Conservation (phyloP, 2,113 vertebrate species). For the Myotis lucifugus region DNA sequence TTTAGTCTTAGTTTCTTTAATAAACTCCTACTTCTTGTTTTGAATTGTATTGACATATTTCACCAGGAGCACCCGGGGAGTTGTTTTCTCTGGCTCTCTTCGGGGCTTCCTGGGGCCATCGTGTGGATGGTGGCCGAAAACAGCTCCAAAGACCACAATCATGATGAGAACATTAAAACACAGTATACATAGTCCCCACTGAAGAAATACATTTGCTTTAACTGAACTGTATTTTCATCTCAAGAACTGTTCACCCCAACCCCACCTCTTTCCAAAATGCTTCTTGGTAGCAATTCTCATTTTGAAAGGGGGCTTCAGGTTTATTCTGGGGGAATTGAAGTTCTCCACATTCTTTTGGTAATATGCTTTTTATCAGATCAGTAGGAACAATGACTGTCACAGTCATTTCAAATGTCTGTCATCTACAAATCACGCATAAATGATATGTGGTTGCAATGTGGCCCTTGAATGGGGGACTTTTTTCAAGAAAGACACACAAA, state of each 20-base stretch:
- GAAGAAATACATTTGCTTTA: constrained; percentile 63
- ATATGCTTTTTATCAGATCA: constrained; percentile 54
- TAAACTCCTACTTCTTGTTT: constrained; percentile 66
- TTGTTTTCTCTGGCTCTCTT: constrained; percentile 57
- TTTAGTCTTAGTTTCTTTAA: constrained; percentile 72
- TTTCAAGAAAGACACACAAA: constrained; percentile 40
- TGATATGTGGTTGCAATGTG: constrained; percentile 4
- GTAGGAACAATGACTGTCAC: constrained; percentile 56
- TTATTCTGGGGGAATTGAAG: constrained; percentile 26
- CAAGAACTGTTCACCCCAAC: not conserved
- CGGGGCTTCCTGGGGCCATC: constrained; percentile 69
- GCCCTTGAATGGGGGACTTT: constrained; percentile 47
- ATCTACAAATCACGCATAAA: constrained; percentile 58
- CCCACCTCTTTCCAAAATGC: not conserved
- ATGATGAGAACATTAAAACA: constrained; percentile 73
- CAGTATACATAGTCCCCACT: constrained; percentile 48
- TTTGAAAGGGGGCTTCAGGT: constrained; percentile 58
- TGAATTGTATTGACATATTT: constrained; percentile 75
- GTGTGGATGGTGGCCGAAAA: constrained; percentile 70
- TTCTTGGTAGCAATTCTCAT: constrained; percentile 53
- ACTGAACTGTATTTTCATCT: constrained; percentile 39
- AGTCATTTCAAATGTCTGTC: constrained; percentile 68
- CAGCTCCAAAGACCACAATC: constrained; percentile 73
- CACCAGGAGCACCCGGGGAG: constrained; percentile 51
- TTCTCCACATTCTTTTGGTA: constrained; percentile 53